These are phyloP conservation scores for Abrostola tripartita DNA, from an alignment of 2,888 invertebrate species.

Conservation along the genomic window DNA sequence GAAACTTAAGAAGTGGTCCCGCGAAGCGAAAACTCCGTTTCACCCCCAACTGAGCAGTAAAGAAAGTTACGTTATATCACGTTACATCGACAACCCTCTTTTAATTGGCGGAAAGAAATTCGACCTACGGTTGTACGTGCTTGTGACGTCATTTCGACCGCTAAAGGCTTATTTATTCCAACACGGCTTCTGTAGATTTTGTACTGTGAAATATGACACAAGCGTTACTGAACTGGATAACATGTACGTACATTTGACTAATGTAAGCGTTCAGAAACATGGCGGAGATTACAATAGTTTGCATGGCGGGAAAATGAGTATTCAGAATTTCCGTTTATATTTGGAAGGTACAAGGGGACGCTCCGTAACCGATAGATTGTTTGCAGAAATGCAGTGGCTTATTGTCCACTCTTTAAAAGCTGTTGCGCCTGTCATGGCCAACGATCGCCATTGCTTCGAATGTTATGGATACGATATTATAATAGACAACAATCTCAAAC, in stretches of 20 bases:
- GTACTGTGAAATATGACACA: conserved; percentile 98
- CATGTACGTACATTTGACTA: conserved; percentile 98
- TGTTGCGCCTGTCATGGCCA: conserved; percentile 97
- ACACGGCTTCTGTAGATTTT: conserved; percentile 98
- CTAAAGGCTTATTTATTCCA: conserved; percentile 97
- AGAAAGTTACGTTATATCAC: conserved; percentile 98
- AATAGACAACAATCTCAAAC: conserved; percentile 97
- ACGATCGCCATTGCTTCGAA: conserved; percentile 97
- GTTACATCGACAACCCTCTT: conserved; percentile 98
- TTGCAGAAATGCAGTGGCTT: conserved; percentile 96
- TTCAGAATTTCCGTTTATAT: conserved; percentile 96
- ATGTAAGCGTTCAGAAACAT: conserved; percentile 99
- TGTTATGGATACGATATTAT: conserved; percentile 99
- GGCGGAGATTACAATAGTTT: conserved; percentile 98
- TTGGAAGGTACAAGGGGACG: conserved; percentile 97
- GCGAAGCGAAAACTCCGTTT: conserved; percentile 95
- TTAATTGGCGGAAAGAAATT: conserved; percentile 99
- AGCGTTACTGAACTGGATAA: conserved; percentile 96
- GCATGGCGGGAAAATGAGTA: conserved; percentile 98
- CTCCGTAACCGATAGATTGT: conserved; percentile 95
- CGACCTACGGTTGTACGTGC: conserved; percentile 96
- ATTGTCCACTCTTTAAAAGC: conserved; percentile 98
- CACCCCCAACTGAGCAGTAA: conserved; percentile 94
- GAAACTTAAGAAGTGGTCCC: conserved; percentile 96
- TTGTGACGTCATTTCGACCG: conserved; percentile 97